A percentile compares a stretch with the other conserved stretches of the same genome.
Evolutionary conservation across 2,888 invertebrate genomes (phyloP).

Genomic region (Disparrhopalites patrizii): DNA sequence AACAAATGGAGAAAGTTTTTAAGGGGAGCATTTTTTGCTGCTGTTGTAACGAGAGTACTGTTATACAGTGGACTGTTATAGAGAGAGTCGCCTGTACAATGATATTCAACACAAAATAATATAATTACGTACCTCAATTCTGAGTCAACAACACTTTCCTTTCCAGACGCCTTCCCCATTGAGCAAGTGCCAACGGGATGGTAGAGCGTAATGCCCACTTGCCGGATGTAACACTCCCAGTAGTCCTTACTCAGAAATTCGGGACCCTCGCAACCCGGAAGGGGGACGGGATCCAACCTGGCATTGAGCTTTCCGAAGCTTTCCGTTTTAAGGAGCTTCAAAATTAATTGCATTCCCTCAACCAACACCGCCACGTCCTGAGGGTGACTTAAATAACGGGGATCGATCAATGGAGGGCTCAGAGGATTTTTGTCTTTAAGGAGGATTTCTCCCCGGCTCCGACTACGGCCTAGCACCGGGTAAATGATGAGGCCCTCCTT

Average conservation of each 20-base stretch:
- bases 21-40: no score
- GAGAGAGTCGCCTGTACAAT: background rate
- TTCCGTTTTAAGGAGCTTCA: constrained; percentile 30
- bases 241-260: constrained; percentile 59
- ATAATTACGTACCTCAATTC: constrained; percentile 42
- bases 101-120: no score
- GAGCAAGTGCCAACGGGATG: constrained; percentile 63
- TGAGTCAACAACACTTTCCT: constrained; percentile 44
- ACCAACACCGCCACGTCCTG: constrained; percentile 32
- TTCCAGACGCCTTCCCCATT: constrained; percentile 55
- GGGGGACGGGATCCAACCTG: constrained; percentile 7
- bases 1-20: no score
- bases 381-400: constrained; percentile 33
- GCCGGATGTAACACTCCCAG: constrained; percentile 61
- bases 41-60: no score
- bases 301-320: constrained; percentile 39
- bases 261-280: constrained; percentile 44
- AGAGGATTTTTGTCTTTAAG: constrained; percentile 33
- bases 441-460: constrained; percentile 31
- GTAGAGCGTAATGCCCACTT: constrained; percentile 66
- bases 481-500: constrained; percentile 31
- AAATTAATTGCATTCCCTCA: constrained; percentile 52
- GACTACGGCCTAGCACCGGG: constrained; percentile 4
- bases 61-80: no score
- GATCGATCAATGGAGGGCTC: constrained; percentile 34